Evolutionary conservation across 2,113 vertebrate species (phyloP).

Genomic region (Chionomys nivalis): DNA sequence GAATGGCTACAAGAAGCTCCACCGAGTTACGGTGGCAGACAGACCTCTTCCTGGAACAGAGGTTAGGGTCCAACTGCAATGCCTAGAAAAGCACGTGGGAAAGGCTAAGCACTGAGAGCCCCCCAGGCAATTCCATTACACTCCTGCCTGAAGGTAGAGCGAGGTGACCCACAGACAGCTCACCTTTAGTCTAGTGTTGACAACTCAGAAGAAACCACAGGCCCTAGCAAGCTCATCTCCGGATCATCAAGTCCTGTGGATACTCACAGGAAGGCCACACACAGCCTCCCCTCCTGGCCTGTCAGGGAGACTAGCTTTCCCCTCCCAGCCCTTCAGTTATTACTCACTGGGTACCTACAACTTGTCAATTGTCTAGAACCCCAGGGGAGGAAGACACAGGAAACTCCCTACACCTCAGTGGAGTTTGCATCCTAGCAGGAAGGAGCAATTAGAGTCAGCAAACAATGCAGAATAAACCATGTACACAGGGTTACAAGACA

Average conservation of each 20-base stretch:
- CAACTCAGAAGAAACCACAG: neutral
- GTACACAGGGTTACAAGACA: neutral
- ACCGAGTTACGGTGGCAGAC: neutral
- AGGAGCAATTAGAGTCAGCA: neutral
- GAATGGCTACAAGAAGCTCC: neutral
- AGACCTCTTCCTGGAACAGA: neutral
- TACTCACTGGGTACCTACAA: neutral
- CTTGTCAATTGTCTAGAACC: neutral
- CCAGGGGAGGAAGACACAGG: neutral
- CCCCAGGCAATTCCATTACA: neutral
- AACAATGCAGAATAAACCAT: neutral
- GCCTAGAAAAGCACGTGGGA: neutral
- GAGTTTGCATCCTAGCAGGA: neutral
- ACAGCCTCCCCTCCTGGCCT: neutral
- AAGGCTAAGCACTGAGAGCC: neutral
- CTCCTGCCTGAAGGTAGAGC: neutral
- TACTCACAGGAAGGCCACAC: neutral
- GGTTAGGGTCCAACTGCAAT: too few species aligned
- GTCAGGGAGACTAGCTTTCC: rapidly evolving
- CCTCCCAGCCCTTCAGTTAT: neutral
- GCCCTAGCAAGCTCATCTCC: neutral
- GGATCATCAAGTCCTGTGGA: neutral
- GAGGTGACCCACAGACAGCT: neutral
- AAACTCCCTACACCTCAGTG: neutral
- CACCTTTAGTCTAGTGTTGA: neutral